Evolutionary conservation across 2,888 invertebrate genomes (phyloP).

Genomic region (Parnassius orleans): DNA sequence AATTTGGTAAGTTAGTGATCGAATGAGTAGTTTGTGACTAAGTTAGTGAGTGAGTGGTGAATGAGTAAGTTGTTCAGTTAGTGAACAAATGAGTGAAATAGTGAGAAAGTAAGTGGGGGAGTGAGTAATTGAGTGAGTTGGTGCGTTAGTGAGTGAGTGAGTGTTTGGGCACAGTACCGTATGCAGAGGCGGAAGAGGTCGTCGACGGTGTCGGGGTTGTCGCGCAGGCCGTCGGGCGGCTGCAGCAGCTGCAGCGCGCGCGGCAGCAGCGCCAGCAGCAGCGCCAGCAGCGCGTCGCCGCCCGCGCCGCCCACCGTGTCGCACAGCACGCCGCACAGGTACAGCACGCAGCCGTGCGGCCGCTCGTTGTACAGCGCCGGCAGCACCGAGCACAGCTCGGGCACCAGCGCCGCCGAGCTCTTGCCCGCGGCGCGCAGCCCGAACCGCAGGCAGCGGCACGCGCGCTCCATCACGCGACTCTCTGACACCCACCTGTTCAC

Average conservation of each 20-base stretch:
- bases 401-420: constrained; percentile 88
- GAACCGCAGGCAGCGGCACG: constrained; percentile 94
- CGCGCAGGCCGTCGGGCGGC: constrained; percentile 88
- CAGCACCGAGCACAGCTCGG: constrained; percentile 87
- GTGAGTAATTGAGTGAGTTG: not conserved
- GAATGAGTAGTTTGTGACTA: not conserved
- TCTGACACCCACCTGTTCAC: constrained; percentile 77
- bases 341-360: constrained; percentile 87
- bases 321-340: constrained; percentile 88
- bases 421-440: constrained; percentile 92
- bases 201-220: constrained; percentile 99
- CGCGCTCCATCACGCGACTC: constrained; percentile 93
- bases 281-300: constrained; percentile 85
- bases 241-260: constrained; percentile 91
- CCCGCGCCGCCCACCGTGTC: constrained; percentile 85
- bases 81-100: not conserved
- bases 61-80: not conserved
- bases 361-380: constrained; percentile 86
- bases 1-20: too few species aligned
- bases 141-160: not conserved
- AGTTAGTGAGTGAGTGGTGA: not conserved
- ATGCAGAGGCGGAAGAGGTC: constrained; percentile 95
- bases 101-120: too few species aligned
- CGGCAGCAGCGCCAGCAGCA: constrained; percentile 91
- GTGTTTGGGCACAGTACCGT: constrained; percentile 51